These are phyloP conservation scores for Eleutherodactylus coqui DNA, from an alignment of 2,797 vertebrate genomes.

Conservation along the genomic window DNA sequence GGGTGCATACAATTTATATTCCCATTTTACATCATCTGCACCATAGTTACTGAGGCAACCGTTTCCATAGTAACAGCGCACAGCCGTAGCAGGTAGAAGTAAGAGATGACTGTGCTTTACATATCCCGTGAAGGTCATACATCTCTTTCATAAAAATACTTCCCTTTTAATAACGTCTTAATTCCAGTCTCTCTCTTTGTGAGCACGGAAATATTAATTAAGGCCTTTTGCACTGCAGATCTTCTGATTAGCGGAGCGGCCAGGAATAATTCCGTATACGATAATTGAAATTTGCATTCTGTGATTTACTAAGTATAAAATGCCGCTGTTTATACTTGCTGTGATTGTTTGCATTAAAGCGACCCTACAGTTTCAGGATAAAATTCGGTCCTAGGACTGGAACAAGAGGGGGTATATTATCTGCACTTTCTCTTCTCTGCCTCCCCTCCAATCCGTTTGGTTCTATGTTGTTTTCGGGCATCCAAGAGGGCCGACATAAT, in stretches of 20 bases:
- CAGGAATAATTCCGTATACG: not conserved
- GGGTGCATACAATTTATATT: slow-evolving; percentile 66
- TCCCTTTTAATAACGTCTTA: not conserved
- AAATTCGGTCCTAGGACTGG: no score
- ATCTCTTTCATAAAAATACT: slow-evolving; percentile 5
- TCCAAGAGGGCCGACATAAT: no score
- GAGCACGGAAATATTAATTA: slow-evolving; percentile 55
- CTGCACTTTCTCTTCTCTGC: no score
- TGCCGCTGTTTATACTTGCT: not conserved
- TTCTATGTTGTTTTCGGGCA: no score
- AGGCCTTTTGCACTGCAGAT: not conserved
- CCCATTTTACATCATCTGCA: slow-evolving; percentile 45
- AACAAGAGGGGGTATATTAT: no score
- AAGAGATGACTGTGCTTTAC: slow-evolving; percentile 2
- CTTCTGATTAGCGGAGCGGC: not conserved
- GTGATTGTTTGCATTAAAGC: no score
- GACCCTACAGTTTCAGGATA: no score
- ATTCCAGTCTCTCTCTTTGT: not conserved
- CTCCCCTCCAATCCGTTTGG: no score
- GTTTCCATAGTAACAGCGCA: slow-evolving; percentile 47
- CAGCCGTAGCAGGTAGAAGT: slow-evolving; percentile 25
- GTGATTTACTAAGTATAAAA: not conserved
- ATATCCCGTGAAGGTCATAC: slow-evolving; percentile 38
- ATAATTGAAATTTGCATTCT: not conserved
- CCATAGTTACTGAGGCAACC: slow-evolving; percentile 41